These are phyloP conservation scores for Chaenocephalus aceratus DNA, from an alignment of 2,113 vertebrate genomes.

Conservation along the genomic window DNA sequence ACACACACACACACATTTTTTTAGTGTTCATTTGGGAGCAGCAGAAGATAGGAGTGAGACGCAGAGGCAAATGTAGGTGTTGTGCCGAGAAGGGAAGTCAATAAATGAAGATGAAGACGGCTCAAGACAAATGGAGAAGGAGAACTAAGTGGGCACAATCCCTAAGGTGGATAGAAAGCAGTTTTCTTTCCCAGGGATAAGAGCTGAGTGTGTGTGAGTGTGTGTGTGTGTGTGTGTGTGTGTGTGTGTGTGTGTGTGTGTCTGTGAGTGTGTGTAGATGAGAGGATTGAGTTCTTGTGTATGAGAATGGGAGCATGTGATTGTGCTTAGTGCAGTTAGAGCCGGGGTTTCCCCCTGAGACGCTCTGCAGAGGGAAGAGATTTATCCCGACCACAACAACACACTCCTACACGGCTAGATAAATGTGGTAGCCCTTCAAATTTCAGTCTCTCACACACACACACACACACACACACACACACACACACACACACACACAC, in stretches of 20 bases:
- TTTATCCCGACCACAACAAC: constrained; percentile 71
- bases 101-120: constrained; percentile 41
- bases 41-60: constrained; percentile 3
- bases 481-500: constrained; percentile 13
- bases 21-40: background rate
- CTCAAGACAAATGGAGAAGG: constrained; percentile 50
- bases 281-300: constrained; percentile 63
- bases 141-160: constrained; percentile 48
- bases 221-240: constrained; percentile 20
- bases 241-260: constrained; percentile 20
- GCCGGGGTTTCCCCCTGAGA: constrained; percentile 67
- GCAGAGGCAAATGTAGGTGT: constrained; percentile 24
- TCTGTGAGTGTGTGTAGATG: constrained; percentile 31
- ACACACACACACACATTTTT: background rate
- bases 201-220: constrained; percentile 18
- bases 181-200: constrained; percentile 42
- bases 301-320: constrained; percentile 75
- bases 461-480: background rate
- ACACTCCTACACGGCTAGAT: constrained; percentile 62
- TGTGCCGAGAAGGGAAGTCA: constrained; percentile 44
- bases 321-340: constrained; percentile 71
- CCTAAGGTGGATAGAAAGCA: constrained; percentile 30
- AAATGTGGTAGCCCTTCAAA: constrained; percentile 69
- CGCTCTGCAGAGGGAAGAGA: constrained; percentile 56
- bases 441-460: constrained; percentile 5